Conservation (phyloP, 2,113 vertebrate species). For the Deroptyus accipitrinus region DNA sequence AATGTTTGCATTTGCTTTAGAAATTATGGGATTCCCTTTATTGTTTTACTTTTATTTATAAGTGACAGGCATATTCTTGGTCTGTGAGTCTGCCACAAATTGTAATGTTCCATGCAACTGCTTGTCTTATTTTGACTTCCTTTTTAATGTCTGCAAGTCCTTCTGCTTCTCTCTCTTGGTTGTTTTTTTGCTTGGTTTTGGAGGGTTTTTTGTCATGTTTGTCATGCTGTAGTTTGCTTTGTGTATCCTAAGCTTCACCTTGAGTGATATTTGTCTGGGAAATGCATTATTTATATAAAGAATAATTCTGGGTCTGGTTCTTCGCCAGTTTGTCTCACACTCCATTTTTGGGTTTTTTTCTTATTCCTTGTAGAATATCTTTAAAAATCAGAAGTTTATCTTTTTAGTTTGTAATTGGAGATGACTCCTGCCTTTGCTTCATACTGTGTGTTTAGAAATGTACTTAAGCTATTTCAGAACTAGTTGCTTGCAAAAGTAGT, state of each 20-base stretch:
- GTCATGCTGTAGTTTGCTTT: neutral
- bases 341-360: neutral
- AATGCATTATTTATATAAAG: neutral
- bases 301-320: neutral
- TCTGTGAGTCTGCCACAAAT: neutral
- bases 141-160: neutral
- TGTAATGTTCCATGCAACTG: neutral
- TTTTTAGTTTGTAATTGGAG: neutral
- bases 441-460: neutral
- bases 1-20: neutral
- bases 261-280: neutral
- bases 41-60: neutral
- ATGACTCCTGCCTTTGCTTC: neutral
- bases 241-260: neutral
- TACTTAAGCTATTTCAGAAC: neutral
- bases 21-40: neutral
- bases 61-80: neutral
- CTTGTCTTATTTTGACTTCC: neutral
- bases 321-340: neutral
- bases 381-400: neutral
- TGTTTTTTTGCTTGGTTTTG: neutral
- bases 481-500: neutral
- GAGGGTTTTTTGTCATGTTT: neutral
- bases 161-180: neutral
- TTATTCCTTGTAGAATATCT: neutral